A percentile compares a stretch with the other conserved stretches of the same genome.
These are phyloP conservation scores for Anas platyrhynchos DNA, from an alignment of 2,113 vertebrate genomes.

Conservation along the genomic window DNA sequence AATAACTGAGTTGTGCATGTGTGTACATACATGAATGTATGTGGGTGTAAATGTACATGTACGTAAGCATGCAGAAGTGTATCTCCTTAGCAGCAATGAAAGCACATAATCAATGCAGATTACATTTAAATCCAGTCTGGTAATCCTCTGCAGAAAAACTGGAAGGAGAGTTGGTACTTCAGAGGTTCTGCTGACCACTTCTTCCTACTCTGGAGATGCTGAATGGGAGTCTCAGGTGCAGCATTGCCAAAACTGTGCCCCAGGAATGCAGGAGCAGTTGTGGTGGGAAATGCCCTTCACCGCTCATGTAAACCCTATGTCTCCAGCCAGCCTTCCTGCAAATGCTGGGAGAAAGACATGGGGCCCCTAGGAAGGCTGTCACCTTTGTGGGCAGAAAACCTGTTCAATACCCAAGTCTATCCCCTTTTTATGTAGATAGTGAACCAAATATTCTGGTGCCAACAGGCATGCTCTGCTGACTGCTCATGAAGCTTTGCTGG, in stretches of 20 bases:
- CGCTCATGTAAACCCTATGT: background rate
- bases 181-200: background rate
- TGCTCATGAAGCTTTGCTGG: background rate
- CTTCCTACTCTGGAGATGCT: background rate
- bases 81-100: background rate
- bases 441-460: background rate
- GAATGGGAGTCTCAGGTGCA: background rate
- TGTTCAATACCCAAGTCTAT: background rate
- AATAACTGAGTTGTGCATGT: background rate
- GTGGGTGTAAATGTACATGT: background rate
- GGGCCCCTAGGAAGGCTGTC: background rate
- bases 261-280: too few species aligned
- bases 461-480: background rate
- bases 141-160: background rate
- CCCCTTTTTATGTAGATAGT: background rate
- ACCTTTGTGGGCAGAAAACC: background rate
- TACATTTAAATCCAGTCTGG: background rate
- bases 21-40: too few species aligned
- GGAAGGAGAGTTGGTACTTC: background rate
- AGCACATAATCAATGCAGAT: background rate
- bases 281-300: background rate
- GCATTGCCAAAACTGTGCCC: background rate
- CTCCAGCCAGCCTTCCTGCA: background rate
- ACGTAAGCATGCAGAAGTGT: background rate
- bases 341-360: background rate